Evolutionary conservation across 2,797 vertebrate species (phyloP).

Genomic region (Pipistrellus pygmaeus): DNA sequence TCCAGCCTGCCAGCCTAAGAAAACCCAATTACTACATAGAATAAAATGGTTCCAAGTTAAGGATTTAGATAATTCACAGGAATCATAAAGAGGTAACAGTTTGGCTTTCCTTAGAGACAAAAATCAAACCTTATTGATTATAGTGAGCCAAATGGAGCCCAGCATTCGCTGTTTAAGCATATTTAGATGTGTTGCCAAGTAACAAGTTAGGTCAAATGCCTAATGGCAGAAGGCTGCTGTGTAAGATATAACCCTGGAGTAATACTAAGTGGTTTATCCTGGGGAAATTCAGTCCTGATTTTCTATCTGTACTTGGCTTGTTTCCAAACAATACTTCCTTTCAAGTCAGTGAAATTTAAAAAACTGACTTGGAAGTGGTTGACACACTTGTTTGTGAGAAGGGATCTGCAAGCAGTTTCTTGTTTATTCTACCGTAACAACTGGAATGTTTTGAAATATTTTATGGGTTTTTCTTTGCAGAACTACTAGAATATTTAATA

Average conservation of each 20-base stretch:
- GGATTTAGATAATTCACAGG: background rate
- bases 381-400: background rate
- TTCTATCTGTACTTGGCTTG: background rate
- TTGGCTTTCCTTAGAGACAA: conserved; percentile 40
- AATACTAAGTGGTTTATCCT: background rate
- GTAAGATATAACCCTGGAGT: background rate
- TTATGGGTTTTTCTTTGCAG: background rate
- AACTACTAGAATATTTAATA: background rate
- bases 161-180: background rate
- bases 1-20: background rate
- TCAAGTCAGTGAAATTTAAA: conserved; percentile 24
- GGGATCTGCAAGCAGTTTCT: background rate
- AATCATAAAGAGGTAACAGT: background rate
- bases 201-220: background rate
- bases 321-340: conserved; percentile 8
- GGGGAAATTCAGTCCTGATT: background rate
- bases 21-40: background rate
- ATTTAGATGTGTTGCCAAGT: background rate
- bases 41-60: conserved; percentile 35
- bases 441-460: conserved; percentile 52
- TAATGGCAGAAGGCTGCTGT: background rate
- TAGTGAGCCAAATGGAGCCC: background rate
- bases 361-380: background rate
- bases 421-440: conserved; percentile 10
- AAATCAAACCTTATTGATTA: background rate